Evolutionary conservation across 2,113 vertebrate genomes (phyloP).

Genomic region (Uropsilus gracilis): DNA sequence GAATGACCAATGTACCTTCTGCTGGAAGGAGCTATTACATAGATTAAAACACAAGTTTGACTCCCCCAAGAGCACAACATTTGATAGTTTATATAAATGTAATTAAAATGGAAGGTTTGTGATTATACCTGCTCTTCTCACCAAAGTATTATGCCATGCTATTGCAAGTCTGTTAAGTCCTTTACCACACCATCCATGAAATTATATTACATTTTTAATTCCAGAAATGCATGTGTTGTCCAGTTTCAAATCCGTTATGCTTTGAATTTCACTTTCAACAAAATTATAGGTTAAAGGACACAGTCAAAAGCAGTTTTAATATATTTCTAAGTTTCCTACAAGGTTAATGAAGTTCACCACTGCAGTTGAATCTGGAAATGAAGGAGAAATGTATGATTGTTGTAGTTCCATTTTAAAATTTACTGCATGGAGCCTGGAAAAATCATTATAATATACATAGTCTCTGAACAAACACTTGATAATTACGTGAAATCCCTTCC

Average conservation of each 20-base stretch:
- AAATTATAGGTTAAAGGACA: conserved; percentile 70
- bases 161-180: conserved; percentile 7
- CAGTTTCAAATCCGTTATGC: conserved; percentile 56
- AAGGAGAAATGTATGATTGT: conserved; percentile 52
- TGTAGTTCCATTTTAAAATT: conserved; percentile 66
- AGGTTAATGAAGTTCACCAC: conserved; percentile 79
- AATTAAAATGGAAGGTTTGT: conserved; percentile 45
- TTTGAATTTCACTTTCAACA: conserved; percentile 60
- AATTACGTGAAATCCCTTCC: conserved; percentile 55
- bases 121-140: background rate
- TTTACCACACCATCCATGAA: background rate
- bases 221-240: conserved; percentile 51
- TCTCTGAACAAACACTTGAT: conserved; percentile 43
- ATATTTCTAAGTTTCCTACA: conserved; percentile 65
- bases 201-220: conserved; percentile 49
- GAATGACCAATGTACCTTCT: background rate
- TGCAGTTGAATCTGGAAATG: conserved; percentile 62
- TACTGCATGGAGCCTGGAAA: background rate
- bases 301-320: conserved; percentile 47
- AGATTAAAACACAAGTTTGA: background rate
- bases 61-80: background rate
- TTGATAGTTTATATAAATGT: background rate
- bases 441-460: conserved; percentile 58
- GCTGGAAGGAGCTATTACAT: background rate
- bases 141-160: background rate